Evolutionary conservation across 2,113 vertebrate species (phyloP).

Genomic region (Nibea albiflora): DNA sequence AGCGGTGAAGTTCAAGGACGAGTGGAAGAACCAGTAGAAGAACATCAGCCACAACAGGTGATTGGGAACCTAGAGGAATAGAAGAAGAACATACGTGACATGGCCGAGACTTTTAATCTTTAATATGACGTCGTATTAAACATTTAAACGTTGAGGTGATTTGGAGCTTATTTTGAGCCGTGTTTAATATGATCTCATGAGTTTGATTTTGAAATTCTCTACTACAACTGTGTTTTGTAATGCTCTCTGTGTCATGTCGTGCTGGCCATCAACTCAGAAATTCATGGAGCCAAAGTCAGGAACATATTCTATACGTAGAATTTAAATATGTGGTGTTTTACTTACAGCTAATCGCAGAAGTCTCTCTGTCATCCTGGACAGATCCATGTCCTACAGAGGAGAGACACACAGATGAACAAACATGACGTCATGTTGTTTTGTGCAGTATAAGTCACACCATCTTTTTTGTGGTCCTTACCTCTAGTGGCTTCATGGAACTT

Average conservation of each 20-base stretch:
- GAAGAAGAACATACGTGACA: neutral
- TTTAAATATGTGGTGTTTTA: constrained; percentile 29
- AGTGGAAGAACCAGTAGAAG: constrained; percentile 96
- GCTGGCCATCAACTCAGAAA: too few relatives aligned
- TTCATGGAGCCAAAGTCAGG: too few relatives aligned
- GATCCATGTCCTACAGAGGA: constrained; percentile 90
- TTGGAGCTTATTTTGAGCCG: too few relatives aligned
- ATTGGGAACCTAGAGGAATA: constrained; percentile 89
- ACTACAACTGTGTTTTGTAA: too few relatives aligned
- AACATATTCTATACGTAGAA: too few relatives aligned
- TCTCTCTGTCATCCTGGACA: constrained; percentile 90
- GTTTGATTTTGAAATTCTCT: too few relatives aligned
- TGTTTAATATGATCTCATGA: too few relatives aligned
- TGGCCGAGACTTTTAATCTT: neutral
- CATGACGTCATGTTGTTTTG: too few relatives aligned
- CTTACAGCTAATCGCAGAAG: constrained; percentile 93
- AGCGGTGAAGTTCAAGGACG: constrained; percentile 89
- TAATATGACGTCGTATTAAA: too few relatives aligned
- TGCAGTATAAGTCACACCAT: neutral
- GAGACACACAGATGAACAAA: neutral
- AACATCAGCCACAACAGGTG: constrained; percentile 95
- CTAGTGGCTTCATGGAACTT: constrained; percentile 95
- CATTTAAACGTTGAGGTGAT: too few relatives aligned
- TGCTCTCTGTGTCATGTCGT: too few relatives aligned
- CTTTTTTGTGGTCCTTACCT: constrained; percentile 79